Evolutionary conservation across 2,113 vertebrate genomes (phyloP).

Genomic region (Corythaixoides concolor): DNA sequence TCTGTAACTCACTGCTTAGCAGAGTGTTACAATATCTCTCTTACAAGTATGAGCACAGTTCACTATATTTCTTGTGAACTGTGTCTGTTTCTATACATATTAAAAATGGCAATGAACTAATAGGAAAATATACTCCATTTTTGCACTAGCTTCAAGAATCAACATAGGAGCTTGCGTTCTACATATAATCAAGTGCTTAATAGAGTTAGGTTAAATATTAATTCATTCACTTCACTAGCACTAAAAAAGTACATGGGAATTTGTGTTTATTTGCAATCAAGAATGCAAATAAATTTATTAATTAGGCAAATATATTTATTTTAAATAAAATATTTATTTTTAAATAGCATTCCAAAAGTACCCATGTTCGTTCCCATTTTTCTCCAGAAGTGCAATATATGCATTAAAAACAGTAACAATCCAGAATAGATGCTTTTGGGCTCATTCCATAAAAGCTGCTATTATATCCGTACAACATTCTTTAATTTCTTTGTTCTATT

Average conservation of each 20-base stretch:
- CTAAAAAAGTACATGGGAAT: neutral
- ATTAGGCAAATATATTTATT: neutral
- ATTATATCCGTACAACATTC: neutral
- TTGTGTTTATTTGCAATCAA: neutral
- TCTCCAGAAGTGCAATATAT: neutral
- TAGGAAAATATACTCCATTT: neutral
- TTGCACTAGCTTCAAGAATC: neutral
- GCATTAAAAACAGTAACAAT: neutral
- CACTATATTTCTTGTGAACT: neutral
- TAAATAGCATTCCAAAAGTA: neutral
- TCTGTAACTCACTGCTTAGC: slow-evolving; percentile 5
- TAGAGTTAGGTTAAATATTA: neutral
- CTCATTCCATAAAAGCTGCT: slow-evolving; percentile 9
- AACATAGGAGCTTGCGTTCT: neutral
- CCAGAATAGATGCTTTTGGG: neutral
- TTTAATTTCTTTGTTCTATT: slow-evolving; percentile 69
- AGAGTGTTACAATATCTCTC: slow-evolving; percentile 39
- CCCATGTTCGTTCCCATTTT: neutral
- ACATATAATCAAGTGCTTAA: neutral
- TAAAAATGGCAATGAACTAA: neutral
- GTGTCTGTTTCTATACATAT: neutral
- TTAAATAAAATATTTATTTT: neutral
- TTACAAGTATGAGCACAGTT: slow-evolving; percentile 9
- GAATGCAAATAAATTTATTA: neutral
- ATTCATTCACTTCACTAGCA: neutral